Percentiles rank a stretch among this genome's conserved stretches.
Conservation (phyloP, 2,888 invertebrate genomes). For the Timema cristinae region DNA sequence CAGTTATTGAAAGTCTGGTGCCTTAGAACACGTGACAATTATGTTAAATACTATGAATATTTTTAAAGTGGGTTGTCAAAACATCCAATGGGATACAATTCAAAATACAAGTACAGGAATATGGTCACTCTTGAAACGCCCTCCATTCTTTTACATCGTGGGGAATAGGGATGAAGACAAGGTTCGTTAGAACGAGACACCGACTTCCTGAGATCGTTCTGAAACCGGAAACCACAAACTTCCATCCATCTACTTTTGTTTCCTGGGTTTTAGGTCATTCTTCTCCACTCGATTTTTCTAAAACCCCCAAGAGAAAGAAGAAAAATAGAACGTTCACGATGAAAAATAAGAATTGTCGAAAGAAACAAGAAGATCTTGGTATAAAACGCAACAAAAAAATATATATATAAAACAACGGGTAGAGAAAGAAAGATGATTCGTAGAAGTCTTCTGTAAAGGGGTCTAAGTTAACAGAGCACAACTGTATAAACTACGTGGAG, state of each 20-base stretch:
- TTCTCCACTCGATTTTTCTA: not conserved
- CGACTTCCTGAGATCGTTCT: conserved; percentile 24
- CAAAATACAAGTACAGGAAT: too few species aligned
- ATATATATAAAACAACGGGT: not conserved
- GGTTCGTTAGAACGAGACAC: not conserved
- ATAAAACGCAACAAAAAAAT: conserved; percentile 11
- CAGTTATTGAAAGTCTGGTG: too few species aligned
- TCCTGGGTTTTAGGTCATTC: not conserved
- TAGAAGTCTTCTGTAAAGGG: not conserved
- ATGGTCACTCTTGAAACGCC: too few species aligned
- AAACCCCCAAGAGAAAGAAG: conserved; percentile 16
- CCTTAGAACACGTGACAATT: too few species aligned
- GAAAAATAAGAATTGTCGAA: not conserved
- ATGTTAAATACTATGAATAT: too few species aligned
- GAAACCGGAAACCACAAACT: conserved; percentile 25
- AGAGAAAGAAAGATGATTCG: conserved; percentile 10
- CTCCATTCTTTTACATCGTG: too few species aligned
- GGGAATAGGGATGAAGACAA: too few species aligned
- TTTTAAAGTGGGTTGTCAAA: too few species aligned
- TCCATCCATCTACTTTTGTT: conserved; percentile 27
- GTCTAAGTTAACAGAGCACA: conserved; percentile 2
- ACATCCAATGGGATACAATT: too few species aligned
- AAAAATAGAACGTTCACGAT: conserved; percentile 6
- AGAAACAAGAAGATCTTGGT: not conserved
- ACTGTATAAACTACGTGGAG: not conserved